Base-by-base conservation (phyloP, 30 jellyfish, hydroid and myxozoan species). In the Turritopsis rubra region DNA sequence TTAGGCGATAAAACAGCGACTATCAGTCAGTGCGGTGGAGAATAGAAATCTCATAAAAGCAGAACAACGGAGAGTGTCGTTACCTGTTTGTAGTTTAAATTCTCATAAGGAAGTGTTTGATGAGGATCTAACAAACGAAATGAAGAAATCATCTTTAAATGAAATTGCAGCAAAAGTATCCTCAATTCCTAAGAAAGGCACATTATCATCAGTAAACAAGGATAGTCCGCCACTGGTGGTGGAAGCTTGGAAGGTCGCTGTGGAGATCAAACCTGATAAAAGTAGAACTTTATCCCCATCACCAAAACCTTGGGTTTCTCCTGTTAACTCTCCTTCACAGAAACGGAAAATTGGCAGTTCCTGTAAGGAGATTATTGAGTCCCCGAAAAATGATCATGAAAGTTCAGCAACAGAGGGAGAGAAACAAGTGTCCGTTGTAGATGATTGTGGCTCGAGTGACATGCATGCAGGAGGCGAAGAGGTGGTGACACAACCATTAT, bases 281-380 rank as follows among this genome's bases (percentile, higher is more conserved):
- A 41, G 81, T 31, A 26, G 30, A 22, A 16, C 81, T 1, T 17
- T 72, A 26, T 26, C 30, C 81, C 52, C 1, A 25, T 80, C 87
- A n/a, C 87, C 83, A 52, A 52, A 25, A 28, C 87, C 83, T 9
- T 80, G 84, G 87, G 80, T 52, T 23, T 54, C 87, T n/a, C 80
- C 87, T n/a, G 60, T 7, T 31, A 54, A 80, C 28, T 80, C 87
- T 52, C 80, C 87, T 41, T 19, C 76, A 16, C 75, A 53, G 28
- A 1, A n/a, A 0, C 52, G 80, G 31, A 54, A 41, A 80, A 26
- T 16, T 30, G 8, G 17, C 3, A 65, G 87, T 4, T 80, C 87
- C 21, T 53, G 87, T 18, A 41, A 53, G 5, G 87, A 80, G 25
- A 80, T 1, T 53, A 31, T 80, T 19, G 66, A 76, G 4, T 76